A percentile compares a stretch with the other conserved stretches of the same genome.
Evolutionary conservation across 2,888 invertebrate genomes (phyloP).

Genomic region (Scotopteryx bipunctaria): DNA sequence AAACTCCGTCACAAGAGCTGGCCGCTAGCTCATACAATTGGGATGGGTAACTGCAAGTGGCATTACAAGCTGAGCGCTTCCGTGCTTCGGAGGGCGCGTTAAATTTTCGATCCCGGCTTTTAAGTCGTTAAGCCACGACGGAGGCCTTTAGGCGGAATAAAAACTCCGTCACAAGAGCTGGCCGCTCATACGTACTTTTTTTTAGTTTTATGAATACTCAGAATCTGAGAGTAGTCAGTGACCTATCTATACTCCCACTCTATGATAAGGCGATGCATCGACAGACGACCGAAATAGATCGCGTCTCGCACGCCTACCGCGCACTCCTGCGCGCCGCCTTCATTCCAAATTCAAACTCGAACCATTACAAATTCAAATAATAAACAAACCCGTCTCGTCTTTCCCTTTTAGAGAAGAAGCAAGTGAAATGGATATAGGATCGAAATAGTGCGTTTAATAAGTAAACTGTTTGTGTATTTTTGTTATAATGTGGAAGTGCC

Average conservation of each 20-base stretch:
- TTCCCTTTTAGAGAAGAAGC: conserved; percentile 27
- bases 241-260: conserved; percentile 50
- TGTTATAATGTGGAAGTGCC: conserved; percentile 49
- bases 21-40: no score
- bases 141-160: no score
- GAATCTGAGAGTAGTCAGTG: conserved; percentile 3
- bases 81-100: no score
- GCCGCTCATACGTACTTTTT: no score
- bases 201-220: no score
- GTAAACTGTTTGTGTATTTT: conserved; percentile 32
- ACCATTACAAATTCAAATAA: conserved; percentile 11
- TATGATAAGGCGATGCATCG: conserved; percentile 64
- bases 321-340: conserved; percentile 63
- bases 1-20: no score
- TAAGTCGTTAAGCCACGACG: no score
- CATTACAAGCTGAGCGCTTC: no score
- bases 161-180: no score
- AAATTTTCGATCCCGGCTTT: no score
- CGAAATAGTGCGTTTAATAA: conserved; percentile 19
- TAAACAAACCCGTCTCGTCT: conserved; percentile 21
- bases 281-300: conserved; percentile 74
- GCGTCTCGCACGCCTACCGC: conserved; percentile 55
- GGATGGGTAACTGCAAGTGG: no score
- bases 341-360: conserved; percentile 43
- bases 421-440: conserved; percentile 41